Percentiles rank a stretch among this genome's conserved stretches.
These are phyloP conservation scores for Lasioglossum oenotherae DNA, from an alignment of 2,888 invertebrate genomes.

Conservation along the genomic window DNA sequence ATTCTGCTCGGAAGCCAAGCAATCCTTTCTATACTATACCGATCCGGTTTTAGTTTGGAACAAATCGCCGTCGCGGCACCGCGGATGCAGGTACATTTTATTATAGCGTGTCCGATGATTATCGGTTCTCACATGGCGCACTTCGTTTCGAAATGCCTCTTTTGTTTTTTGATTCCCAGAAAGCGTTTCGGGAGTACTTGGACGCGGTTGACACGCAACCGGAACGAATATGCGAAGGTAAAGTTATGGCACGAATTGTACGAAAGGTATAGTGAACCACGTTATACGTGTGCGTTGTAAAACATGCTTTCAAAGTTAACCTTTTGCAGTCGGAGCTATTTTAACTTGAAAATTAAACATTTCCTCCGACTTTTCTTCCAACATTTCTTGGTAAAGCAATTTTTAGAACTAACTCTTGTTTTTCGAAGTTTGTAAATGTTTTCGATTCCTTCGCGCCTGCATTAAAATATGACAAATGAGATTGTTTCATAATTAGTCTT, in stretches of 20 bases:
- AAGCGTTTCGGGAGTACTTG: slow-evolving; percentile 76
- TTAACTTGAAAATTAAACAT: no score
- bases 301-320: neutral
- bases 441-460: neutral
- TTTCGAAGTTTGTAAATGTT: neutral
- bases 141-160: neutral
- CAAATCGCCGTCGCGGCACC: slow-evolving; percentile 78
- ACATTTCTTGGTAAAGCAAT: no score
- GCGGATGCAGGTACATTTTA: slow-evolving; percentile 69
- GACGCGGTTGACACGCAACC: slow-evolving; percentile 70
- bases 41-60: slow-evolving; percentile 75
- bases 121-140: slow-evolving; percentile 24
- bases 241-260: slow-evolving; percentile 33
- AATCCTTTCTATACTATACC: slow-evolving; percentile 75
- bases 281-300: neutral
- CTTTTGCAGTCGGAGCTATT: no score
- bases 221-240: slow-evolving; percentile 64
- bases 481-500: neutral
- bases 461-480: neutral
- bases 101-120: slow-evolving; percentile 48
- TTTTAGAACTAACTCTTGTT: neutral
- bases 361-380: no score
- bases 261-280: neutral
- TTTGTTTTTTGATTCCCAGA: slow-evolving; percentile 57
- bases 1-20: slow-evolving; percentile 76